Conservation (phyloP, 2,113 vertebrate genomes). For the Craseonycteris thonglongyai region DNA sequence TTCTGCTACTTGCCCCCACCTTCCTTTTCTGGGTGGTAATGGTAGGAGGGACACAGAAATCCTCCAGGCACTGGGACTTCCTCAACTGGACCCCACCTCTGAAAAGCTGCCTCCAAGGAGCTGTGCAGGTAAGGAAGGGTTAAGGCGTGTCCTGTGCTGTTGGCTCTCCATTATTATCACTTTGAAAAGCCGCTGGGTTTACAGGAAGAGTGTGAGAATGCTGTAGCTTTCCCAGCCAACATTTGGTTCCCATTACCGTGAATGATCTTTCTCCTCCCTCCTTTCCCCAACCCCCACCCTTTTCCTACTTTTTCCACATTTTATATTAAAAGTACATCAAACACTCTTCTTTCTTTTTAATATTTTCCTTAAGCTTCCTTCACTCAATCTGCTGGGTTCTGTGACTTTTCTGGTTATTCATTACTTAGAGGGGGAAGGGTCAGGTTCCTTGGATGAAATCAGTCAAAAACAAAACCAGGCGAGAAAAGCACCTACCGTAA, state of each 20-base stretch:
- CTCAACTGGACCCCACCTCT: background rate
- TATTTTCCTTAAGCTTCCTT: slow-evolving; percentile 77
- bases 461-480: slow-evolving; percentile 18
- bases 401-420: slow-evolving; percentile 61
- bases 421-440: background rate
- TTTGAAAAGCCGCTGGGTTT: slow-evolving; percentile 74
- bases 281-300: slow-evolving; percentile 31
- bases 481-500: background rate
- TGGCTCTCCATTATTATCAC: slow-evolving; percentile 42
- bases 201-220: slow-evolving; percentile 78
- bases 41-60: background rate
- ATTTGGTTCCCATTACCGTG: slow-evolving; percentile 89
- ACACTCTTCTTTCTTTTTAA: slow-evolving; percentile 75
- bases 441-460: slow-evolving; percentile 17
- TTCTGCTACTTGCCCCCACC: too few relatives aligned
- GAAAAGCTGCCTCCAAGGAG: background rate
- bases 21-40: background rate
- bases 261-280: slow-evolving; percentile 75
- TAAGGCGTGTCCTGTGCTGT: slow-evolving; percentile 63
- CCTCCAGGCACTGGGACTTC: background rate
- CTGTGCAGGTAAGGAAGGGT: slow-evolving; percentile 64
- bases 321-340: slow-evolving; percentile 85
- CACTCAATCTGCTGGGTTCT: slow-evolving; percentile 53
- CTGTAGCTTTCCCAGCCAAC: slow-evolving; percentile 75
- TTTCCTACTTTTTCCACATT: slow-evolving; percentile 61